Evolutionary conservation across 2,888 invertebrate genomes (phyloP), one percentile per base, ranked within the genome.

Genomic region (Rhogogaster chlorosoma): DNA sequence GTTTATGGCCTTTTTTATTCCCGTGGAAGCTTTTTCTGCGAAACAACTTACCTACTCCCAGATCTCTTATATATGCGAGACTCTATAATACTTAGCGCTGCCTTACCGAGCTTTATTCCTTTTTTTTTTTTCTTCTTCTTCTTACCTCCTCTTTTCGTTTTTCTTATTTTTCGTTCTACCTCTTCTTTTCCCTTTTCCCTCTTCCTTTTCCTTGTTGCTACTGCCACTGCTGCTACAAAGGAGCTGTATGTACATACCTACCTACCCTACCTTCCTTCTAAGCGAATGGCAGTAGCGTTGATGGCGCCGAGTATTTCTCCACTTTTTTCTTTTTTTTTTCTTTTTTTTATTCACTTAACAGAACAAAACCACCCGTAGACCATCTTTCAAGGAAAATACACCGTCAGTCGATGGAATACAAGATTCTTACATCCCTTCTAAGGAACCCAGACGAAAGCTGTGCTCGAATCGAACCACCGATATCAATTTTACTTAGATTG

Each of bases 81-180:
- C 57, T 80, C 80, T 80, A 80, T 61, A 80, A 80, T 80, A 80
- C 57, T 61, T 77, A 80, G 36, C 61, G 57, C 53, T 49, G 49
- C 77, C 42, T 42, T 42, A 42, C 67, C 42, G 73, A 73, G 73
- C 32, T 67, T 67, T 67, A 22, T 73, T 73, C 70, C 36, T 2
- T 12, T 36, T 36, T 70, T 70, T 32, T 70, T 70, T 67, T 15
- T 18, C 2, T 70, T 15, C 12, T 32, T 32, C 18, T 70, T 18
- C 9, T 22, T 73, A n/a, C n/a, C 12, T 73, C 2, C 26, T 73
- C 26, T 73, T 75, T 26, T 3, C 1, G 12, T 61, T 22, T 61
- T 61, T 22, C 26, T 61, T 29, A 12, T 29, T 22, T 26, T 61
- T 29, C 10, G n/a, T 61, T 61, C 26, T 26, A 61, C 61, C 29